Evolutionary conservation across 2,797 vertebrate genomes (phyloP).

Genomic region (Sebastes diaconus): DNA sequence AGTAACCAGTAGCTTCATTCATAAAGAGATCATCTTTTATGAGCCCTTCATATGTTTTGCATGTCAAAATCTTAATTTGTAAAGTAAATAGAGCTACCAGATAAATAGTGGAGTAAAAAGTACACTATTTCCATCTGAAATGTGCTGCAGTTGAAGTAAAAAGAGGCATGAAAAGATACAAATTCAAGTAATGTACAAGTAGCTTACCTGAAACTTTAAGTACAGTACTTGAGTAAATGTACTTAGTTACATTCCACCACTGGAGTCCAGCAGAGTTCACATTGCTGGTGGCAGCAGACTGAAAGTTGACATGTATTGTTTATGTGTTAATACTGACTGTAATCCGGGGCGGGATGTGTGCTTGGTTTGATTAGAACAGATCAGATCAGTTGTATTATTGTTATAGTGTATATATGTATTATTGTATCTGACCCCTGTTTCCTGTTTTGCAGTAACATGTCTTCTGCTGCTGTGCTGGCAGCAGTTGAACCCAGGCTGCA

Average conservation of each 20-base stretch:
- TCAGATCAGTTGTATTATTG: neutral
- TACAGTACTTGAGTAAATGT: neutral
- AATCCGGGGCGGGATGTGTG: neutral
- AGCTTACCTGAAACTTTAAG: too few species aligned
- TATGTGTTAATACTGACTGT: neutral
- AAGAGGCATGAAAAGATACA: neutral
- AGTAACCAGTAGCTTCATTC: neutral
- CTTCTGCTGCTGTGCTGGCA: constrained; percentile 16
- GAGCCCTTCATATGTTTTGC: neutral
- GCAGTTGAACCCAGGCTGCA: constrained; percentile 36
- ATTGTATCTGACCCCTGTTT: neutral
- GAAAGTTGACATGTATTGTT: neutral
- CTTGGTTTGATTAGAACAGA: neutral
- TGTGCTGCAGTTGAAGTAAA: neutral
- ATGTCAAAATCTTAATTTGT: neutral
- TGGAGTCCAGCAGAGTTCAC: neutral
- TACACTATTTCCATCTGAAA: too few species aligned
- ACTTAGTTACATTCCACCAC: too few species aligned
- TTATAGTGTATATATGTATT: too few species aligned
- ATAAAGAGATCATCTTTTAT: neutral
- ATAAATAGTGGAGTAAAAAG: neutral
- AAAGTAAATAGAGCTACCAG: neutral
- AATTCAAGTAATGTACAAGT: too few species aligned
- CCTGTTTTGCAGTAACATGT: constrained; percentile 53
- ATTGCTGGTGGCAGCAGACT: neutral